Evolutionary conservation across 2,888 invertebrate genomes (phyloP), one percentile per base, ranked within the genome.

Genomic region (Shargacucullia verbasci): DNA sequence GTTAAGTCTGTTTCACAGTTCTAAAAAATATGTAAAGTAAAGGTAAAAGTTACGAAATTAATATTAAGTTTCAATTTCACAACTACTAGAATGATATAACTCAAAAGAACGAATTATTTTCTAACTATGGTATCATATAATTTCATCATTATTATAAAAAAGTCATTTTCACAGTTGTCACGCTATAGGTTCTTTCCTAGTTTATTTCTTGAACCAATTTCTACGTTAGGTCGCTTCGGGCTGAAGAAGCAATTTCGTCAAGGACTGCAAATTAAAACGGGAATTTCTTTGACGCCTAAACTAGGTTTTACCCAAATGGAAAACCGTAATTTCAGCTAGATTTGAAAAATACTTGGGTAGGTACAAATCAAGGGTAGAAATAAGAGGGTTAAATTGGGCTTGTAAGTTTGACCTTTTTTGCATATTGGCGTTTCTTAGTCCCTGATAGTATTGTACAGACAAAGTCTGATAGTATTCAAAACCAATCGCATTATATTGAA

Each of bases 331-430:
- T 29, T 25, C 2, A 0, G 14, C 3, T 31, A 8, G 11, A 47
- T 10, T 43, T 50, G 15, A 59, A 52, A 59, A 52, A 25, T 47
- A 2, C 31, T 13, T 11, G 13, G 29, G 38, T 67, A 7, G 33
- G n/a, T 33, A 62, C 34, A 65, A 55, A 55, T 49, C 62, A 55
- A 37, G 29, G 37, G 55, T n/a, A n/a, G n/a, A n/a, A n/a, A 39
- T 49, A 35, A 55, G n/a, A 7, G 37, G 25, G 31, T 45, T 41
- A 45, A 56, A 38, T 9, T 15, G 43, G 38, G 46, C 41, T 69
- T 35, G 41, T 62, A 29, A 39, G 11, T 10, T n/a, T 11, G 48
- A 44, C 45, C 55, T 54, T 62, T 62, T 55, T 45, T 48, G 48
- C 14, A 12, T 35, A 52, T 10, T 8, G 15, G 8, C 10, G 9